Percentiles rank a stretch among this genome's conserved stretches.
Conservation (phyloP, 92 coral and sea anemone genomes). For the Micromussa lordhowensis region DNA sequence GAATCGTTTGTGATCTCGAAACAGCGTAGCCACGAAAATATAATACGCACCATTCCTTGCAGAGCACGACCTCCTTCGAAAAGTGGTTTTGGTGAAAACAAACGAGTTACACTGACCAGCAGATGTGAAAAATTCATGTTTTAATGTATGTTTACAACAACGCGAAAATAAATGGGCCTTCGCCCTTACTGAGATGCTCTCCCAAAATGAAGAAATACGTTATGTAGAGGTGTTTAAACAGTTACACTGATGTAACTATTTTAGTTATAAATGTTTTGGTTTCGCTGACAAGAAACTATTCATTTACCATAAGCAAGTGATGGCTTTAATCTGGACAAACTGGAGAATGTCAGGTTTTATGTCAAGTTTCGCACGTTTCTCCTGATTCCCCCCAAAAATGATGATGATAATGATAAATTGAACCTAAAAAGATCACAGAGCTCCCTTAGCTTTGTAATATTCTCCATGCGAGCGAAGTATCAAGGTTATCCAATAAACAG, state of each 20-base stretch:
- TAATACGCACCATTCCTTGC: no score
- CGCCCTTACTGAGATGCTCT: conserved; percentile 43
- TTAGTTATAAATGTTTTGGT: background rate
- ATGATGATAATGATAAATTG: no score
- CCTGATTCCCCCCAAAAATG: no score
- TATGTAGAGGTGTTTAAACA: background rate
- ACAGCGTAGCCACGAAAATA: no score
- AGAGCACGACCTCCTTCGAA: no score
- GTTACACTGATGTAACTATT: conserved; percentile 18
- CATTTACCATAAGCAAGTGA: no score
- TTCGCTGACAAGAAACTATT: background rate
- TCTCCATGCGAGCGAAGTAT: background rate
- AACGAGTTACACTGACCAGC: background rate
- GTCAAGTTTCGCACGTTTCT: no score
- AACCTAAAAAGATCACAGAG: no score
- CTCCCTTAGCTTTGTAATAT: background rate
- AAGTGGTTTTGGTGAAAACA: no score
- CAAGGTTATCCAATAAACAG: background rate
- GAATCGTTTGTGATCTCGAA: no score
- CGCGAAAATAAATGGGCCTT: conserved; percentile 12
- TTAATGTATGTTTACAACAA: conserved; percentile 11
- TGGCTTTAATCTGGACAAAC: no score
- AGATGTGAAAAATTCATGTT: background rate
- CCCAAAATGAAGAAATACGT: conserved; percentile 25
- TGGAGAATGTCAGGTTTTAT: no score